Evolutionary conservation across 2,113 vertebrate genomes (phyloP), one percentile per base, ranked within the genome.

Genomic region (Arizona elegans): DNA sequence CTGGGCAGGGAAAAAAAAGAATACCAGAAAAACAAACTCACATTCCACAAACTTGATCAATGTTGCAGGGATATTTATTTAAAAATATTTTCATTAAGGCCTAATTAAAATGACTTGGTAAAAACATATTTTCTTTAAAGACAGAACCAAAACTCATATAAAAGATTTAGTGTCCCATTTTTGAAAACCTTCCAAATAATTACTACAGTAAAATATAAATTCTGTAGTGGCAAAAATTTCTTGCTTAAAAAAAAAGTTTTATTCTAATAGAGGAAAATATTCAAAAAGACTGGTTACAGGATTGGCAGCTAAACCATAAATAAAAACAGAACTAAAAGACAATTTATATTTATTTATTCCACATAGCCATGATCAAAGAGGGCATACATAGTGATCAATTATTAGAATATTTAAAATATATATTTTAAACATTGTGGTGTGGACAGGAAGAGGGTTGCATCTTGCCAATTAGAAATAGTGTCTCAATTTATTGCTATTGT

Each of bases 1-100:
- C 99, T 99, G 94, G 94, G 88, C 54, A 47, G 89, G 92, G 89
- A 54, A 29, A 21, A 53, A 47, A 12, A 33, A 2, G 9, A 23
- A 50, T 3, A 9, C 55, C 0, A 10, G 29, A 93, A 94, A 55
- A 8, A 85, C 0, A 54, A 92, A 85, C 19, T 21, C 26, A 52
- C 93, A 87, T 85, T 91, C 93, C 90, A 70, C 87, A 96, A 93
- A 70, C 21, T n/a, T 38, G 81, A 92, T 29, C 90, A 38, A 90
- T 29, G 54, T 15, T 92, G 24, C 29, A 94, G 33, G 8, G 8
- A 43, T 81, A 81, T 81, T 81, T 81, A 81, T 38, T 81, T 43
- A 43, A 43, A 43, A 81, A 81, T 81, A 43, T 81, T 81, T 43
- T 43, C 19, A 38, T 47, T 10, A 43, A 81, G 7, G 75, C 33